Evolutionary conservation across 2,113 vertebrate species (phyloP), one percentile per base, ranked within the genome.

Genomic region (Scartelaos histophorus): DNA sequence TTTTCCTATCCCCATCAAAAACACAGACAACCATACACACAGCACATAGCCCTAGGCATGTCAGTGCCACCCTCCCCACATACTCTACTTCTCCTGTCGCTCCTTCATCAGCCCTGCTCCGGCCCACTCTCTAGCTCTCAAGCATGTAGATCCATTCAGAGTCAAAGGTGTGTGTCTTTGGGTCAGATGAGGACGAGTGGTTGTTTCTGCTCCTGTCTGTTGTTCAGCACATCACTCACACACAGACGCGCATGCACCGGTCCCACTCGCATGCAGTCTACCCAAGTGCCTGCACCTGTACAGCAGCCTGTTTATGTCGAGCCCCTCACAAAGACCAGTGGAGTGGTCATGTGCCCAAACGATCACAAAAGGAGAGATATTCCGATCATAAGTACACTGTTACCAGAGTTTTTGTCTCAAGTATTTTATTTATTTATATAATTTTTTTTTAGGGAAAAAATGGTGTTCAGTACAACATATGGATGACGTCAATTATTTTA

Each of bases 241-340:
- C 72, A 57, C 81, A 69, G 56, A 79, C 82, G 75, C 76, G 80
- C 84, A 85, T 82, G 83, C 80, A 85, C 69, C 38, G 53, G 54
- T 60, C 76, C 78, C 51, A 86, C 89, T 76, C 83, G 85, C 90
- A 87, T 90, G 89, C 80, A 86, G 49, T 13, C 5, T 81, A 80
- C 85, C 71, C 64, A 60, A 46, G 67, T 87, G 85, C 88, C 87
- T 84, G 82, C 85, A 73, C 62, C 21, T 66, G 12, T 68, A 0
- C 43, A 35, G 10, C 51, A 74, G 53, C 78, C 43, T 70, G 76
- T 90, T 64, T 83, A 62, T 85, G 56, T 87, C 35, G 74, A 68
- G 73, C 53, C 71, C 74, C n/a, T 54, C 66, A 53, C 43, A 62
- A 53, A 79, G 66, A 71, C 5, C 2, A n/a, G 47, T 60, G 58